phyloP scores from a whole-genome alignment of 2,888 invertebrate species.

The Cosmia trapezina region DNA sequence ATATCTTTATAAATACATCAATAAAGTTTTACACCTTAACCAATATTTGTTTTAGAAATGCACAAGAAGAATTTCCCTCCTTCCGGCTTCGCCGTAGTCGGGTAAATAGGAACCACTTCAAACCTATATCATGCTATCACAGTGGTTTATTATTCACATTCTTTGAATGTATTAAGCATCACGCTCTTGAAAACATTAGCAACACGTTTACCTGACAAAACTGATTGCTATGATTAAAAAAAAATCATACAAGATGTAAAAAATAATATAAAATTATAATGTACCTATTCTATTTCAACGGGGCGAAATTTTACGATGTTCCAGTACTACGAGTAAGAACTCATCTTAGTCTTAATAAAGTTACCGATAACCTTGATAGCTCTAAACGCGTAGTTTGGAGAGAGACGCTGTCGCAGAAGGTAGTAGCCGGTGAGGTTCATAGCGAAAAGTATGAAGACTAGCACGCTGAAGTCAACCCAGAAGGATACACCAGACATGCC shows the following conservation, averaged over 20 bases:
- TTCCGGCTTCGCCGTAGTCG: slow-evolving; percentile 26
- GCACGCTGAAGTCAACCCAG: slow-evolving; percentile 92
- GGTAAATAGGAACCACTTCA: slow-evolving; percentile 58
- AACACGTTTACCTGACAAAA: slow-evolving; percentile 10
- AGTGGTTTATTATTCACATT: slow-evolving; percentile 53
- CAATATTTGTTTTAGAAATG: slow-evolving; percentile 36
- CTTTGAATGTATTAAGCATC: slow-evolving; percentile 24
- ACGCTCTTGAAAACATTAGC: slow-evolving; percentile 11
- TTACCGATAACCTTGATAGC: slow-evolving; percentile 93
- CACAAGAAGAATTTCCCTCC: slow-evolving; percentile 12
- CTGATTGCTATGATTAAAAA: slow-evolving; percentile 21
- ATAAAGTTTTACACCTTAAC: slow-evolving; percentile 25
- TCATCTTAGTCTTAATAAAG: slow-evolving; percentile 92
- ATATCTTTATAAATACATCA: not conserved
- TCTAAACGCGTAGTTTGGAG: slow-evolving; percentile 93
- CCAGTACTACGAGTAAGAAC: slow-evolving; percentile 68
- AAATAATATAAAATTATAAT: slow-evolving; percentile 4
- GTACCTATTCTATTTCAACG: no score
- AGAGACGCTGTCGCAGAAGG: slow-evolving; percentile 93
- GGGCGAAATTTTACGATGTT: not conserved
- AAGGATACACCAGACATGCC: slow-evolving; percentile 93
- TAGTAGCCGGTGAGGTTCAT: slow-evolving; percentile 93
- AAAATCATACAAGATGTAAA: slow-evolving; percentile 3
- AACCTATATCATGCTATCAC: slow-evolving; percentile 57
- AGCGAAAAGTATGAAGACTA: slow-evolving; percentile 91